A percentile compares a stretch with the other conserved stretches of the same genome.
phyloP scores from a whole-genome alignment of 2,888 invertebrate species.

The Polylopha cassiicola region DNA sequence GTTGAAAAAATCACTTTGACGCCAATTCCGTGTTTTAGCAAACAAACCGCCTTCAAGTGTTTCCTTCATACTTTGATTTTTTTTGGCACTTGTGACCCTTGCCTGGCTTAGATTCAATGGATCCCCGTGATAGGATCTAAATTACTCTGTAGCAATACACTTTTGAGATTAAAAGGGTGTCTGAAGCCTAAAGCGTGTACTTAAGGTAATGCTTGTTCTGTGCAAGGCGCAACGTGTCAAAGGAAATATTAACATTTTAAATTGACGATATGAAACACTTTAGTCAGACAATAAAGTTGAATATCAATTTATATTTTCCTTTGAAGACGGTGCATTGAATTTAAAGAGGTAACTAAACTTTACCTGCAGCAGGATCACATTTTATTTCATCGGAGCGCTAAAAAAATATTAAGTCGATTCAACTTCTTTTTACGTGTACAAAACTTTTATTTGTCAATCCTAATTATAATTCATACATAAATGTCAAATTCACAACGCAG shows the following conservation, averaged over 20 bases:
- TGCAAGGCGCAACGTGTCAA: slow-evolving; percentile 8
- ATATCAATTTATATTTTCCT: no score
- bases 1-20: slow-evolving; percentile 29
- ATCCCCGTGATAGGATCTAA: slow-evolving; percentile 66
- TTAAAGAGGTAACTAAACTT: no score
- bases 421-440: no score
- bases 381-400: no score
- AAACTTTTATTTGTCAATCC: no score
- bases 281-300: no score
- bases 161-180: slow-evolving; percentile 71
- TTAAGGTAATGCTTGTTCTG: slow-evolving; percentile 27
- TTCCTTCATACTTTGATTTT: slow-evolving; percentile 46
- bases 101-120: slow-evolving; percentile 55
- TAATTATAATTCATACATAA: no score
- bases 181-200: slow-evolving; percentile 54
- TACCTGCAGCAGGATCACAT: no score
- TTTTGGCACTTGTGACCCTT: slow-evolving; percentile 57
- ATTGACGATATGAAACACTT: no score
- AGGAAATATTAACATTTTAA: slow-evolving; percentile 11
- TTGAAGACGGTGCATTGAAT: no score
- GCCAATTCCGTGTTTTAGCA: slow-evolving; percentile 12
- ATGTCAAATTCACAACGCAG: no score
- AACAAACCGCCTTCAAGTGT: slow-evolving; percentile 18
- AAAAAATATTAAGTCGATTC: no score
- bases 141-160: slow-evolving; percentile 66